Base-by-base conservation (phyloP, 2,113 vertebrate genomes). In the Rhadina sibilatrix region DNA sequence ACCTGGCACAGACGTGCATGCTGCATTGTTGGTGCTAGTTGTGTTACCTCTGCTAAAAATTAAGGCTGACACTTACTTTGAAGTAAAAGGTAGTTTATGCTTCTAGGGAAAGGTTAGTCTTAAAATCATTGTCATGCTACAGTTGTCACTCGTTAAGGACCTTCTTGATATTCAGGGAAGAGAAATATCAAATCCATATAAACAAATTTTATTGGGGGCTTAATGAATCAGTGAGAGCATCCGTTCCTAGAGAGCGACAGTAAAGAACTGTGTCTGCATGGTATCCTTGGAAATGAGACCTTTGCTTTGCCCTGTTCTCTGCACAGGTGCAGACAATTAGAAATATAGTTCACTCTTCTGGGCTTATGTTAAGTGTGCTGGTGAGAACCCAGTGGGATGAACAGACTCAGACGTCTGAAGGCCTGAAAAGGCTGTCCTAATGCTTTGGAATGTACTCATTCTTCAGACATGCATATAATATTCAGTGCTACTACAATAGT, bases 181-280 rank as follows among this genome's bases (percentile, higher is more conserved):
- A 94, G 96, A 96, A 96, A 95, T 96, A 97, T 84, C 96, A 96
- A 90, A 93, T 95, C 96, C 96, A 90, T 97, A 96, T 95, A 94
- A 96, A 97, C 96, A 96, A 93, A 87, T 96, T 96, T 97, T 97
- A 96, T 92, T 96, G 77, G 56, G 31, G 40, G 11, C 49, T 87
- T 96, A 96, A 95, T 94, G 83, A 96, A 85, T 97, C 61, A 20
- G 64, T 2, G 9, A 92, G 56, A 75, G 37, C 72, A 30, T 84
- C 80, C n/a, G 0, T 94, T 96, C 90, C 80, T 94, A 19, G 83
- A 95, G 72, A 84, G 79, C 0, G 6, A 68, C 69, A 61, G 65
- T 94, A 79, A 94, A 95, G 77, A 83, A 7, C 86, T 25, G 50
- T 82, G 80, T 92, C 94, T 93, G 50, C 44, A 0, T 37, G 12